Evolutionary conservation across 2,888 invertebrate species (phyloP).

Genomic region (Pammene fasciana): DNA sequence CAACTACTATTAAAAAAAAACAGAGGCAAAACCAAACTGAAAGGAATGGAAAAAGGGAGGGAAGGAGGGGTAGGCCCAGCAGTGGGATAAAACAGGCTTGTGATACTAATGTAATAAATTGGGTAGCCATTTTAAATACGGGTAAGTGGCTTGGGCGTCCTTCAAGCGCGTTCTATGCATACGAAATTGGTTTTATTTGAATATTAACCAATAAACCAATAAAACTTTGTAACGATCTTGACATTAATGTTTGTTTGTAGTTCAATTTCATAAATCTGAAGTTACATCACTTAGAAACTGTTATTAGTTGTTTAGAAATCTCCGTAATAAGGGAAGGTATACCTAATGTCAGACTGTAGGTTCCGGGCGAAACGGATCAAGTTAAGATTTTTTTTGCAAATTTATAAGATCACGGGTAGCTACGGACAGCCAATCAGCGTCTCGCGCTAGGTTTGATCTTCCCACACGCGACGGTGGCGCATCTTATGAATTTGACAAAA

Average conservation of each 20-base stretch:
- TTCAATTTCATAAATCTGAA: no score
- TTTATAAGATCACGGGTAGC: no score
- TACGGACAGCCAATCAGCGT: no score
- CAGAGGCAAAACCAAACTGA: neutral
- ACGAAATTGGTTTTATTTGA: constrained; percentile 12
- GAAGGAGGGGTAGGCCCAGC: neutral
- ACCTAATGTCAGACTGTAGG: no score
- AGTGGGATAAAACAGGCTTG: neutral
- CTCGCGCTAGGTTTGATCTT: no score
- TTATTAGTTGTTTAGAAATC: no score
- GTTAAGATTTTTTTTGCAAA: no score
- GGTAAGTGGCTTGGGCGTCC: neutral
- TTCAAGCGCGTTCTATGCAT: constrained; percentile 13
- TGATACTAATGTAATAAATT: neutral
- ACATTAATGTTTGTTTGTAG: neutral
- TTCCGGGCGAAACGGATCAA: no score
- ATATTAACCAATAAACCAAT: neutral
- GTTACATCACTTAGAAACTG: no score
- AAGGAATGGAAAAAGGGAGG: neutral
- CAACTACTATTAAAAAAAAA: neutral
- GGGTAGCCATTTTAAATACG: constrained; percentile 5
- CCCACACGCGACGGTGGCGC: no score
- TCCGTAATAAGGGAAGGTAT: no score
- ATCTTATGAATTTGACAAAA: no score
- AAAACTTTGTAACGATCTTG: neutral